phyloP scores from a whole-genome alignment of 2,113 vertebrate genomes.

The Micromys minutus region DNA sequence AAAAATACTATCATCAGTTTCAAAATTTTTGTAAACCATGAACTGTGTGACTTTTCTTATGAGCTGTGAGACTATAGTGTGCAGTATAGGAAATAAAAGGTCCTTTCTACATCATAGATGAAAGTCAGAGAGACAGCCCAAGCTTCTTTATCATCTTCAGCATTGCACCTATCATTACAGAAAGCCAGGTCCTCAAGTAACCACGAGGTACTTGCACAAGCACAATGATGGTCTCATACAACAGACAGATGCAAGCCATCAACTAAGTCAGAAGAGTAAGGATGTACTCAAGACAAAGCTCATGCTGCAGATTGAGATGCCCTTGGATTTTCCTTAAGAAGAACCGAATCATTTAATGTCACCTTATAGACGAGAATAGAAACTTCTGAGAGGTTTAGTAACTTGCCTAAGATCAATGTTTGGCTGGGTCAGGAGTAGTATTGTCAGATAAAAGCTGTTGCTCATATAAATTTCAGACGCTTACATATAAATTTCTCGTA shows the following conservation, averaged over 20 bases:
- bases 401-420: slow-evolving; percentile 12
- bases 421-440: not conserved
- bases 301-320: not conserved
- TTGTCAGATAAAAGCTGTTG: not conserved
- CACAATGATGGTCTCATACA: not conserved
- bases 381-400: not conserved
- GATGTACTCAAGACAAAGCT: not conserved
- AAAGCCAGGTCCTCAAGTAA: rapidly evolving
- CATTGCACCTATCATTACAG: not conserved
- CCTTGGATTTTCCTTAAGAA: not conserved
- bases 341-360: not conserved
- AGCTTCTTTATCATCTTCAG: slow-evolving; percentile 57
- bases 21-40: not conserved
- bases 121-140: slow-evolving; percentile 28
- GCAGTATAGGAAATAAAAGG: slow-evolving; percentile 10
- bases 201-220: not conserved
- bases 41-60: slow-evolving; percentile 38
- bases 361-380: not conserved
- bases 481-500: slow-evolving; percentile 17
- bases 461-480: slow-evolving; percentile 4
- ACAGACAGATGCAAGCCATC: not conserved
- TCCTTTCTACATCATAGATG: not conserved
- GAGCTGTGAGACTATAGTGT: not conserved
- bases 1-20: slow-evolving; percentile 46
- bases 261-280: not conserved